These are phyloP conservation scores for Xylocampa areola DNA, from an alignment of 2,888 invertebrate species.

Conservation along the genomic window DNA sequence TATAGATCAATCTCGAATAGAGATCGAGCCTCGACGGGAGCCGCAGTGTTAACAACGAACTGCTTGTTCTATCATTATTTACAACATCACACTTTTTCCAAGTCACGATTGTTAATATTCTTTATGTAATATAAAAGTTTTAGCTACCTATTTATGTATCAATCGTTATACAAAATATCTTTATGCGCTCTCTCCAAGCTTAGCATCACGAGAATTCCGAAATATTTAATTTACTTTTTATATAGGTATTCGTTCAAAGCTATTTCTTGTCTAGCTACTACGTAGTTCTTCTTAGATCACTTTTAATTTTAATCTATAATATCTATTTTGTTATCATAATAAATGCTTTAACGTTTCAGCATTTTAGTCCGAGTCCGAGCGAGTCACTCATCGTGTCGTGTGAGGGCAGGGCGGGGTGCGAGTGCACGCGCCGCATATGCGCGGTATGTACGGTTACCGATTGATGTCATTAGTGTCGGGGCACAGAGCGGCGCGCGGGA, in stretches of 20 bases:
- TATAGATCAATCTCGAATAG: constrained; percentile 67
- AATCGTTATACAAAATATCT: constrained; percentile 89
- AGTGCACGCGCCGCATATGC: constrained; percentile 52
- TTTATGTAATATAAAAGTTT: constrained; percentile 87
- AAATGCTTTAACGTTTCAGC: constrained; percentile 82
- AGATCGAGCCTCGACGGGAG: constrained; percentile 65
- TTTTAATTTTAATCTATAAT: constrained; percentile 74
- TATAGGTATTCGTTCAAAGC: constrained; percentile 69
- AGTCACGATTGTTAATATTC: constrained; percentile 88
- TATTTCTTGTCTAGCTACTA: constrained; percentile 80
- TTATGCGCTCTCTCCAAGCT: constrained; percentile 82
- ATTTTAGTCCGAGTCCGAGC: constrained; percentile 71
- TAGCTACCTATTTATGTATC: constrained; percentile 80
- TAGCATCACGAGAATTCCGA: constrained; percentile 76
- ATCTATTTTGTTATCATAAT: constrained; percentile 76
- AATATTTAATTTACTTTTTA: constrained; percentile 63
- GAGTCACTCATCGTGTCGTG: constrained; percentile 54
- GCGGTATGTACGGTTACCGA: constrained; percentile 44
- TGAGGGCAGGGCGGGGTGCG: constrained; percentile 52
- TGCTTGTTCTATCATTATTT: constrained; percentile 74
- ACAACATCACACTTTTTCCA: constrained; percentile 88
- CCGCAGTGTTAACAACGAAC: constrained; percentile 67
- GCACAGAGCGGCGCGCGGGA: constrained; percentile 51
- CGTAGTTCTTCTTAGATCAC: constrained; percentile 74
- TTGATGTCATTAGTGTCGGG: constrained; percentile 55